Conservation (phyloP, 2,888 invertebrate species). For the Eledone cirrhosa region DNA sequence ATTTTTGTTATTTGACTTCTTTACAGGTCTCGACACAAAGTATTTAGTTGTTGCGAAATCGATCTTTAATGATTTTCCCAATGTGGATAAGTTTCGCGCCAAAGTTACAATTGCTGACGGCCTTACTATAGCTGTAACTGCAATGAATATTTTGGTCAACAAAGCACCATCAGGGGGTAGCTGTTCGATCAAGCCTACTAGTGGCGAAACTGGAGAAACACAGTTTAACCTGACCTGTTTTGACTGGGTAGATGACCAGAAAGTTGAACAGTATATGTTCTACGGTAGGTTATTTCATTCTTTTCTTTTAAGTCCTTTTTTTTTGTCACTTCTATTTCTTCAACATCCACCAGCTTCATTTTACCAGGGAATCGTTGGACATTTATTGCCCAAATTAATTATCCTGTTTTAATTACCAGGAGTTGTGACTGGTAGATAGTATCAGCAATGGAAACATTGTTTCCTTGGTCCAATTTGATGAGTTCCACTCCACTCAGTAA, state of each 20-base stretch:
- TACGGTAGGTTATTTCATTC: constrained; percentile 48
- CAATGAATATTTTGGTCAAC: constrained; percentile 44
- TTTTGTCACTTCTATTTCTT: too few species aligned
- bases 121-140: constrained; percentile 31
- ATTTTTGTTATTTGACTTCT: neutral
- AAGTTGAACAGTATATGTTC: constrained; percentile 47
- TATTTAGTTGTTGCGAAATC: constrained; percentile 42
- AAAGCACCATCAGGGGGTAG: constrained; percentile 43
- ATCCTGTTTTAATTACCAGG: too few species aligned
- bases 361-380: too few species aligned
- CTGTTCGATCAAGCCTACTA: constrained; percentile 44
- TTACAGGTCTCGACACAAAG: constrained; percentile 41
- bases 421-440: too few species aligned
- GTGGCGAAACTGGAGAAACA: constrained; percentile 32
- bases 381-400: too few species aligned
- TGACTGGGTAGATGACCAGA: constrained; percentile 48
- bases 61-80: constrained; percentile 43
- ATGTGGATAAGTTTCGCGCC: constrained; percentile 42
- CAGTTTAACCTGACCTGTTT: constrained; percentile 40
- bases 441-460: too few species aligned
- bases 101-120: constrained; percentile 21
- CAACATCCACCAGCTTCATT: too few species aligned
- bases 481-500: too few species aligned
- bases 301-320: too few species aligned
- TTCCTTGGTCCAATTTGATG: too few species aligned